A percentile compares a stretch with the other conserved stretches of the same genome.
Evolutionary conservation across 2,113 vertebrate genomes (phyloP).

Genomic region (Raja brachyura): DNA sequence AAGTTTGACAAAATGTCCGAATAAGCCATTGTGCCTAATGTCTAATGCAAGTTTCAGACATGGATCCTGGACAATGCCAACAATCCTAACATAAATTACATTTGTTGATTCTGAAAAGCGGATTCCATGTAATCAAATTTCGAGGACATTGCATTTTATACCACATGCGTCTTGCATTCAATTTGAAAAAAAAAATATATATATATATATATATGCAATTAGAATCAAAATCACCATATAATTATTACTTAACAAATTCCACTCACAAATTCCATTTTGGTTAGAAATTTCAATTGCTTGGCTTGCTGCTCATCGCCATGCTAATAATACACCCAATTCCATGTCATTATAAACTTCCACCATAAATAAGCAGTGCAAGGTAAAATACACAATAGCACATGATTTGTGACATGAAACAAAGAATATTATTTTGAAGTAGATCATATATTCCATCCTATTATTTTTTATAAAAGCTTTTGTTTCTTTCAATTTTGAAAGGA

Average conservation of each 20-base stretch:
- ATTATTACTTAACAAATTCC: not conserved
- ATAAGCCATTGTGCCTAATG: too few species aligned
- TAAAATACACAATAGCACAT: not conserved
- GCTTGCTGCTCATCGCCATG: not conserved
- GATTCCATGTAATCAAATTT: not conserved
- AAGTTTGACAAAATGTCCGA: not conserved
- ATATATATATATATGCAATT: not conserved
- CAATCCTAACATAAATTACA: not conserved
- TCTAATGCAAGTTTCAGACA: not conserved
- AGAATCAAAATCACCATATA: not conserved
- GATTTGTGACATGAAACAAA: not conserved
- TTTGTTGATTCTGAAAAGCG: not conserved
- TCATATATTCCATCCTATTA: not conserved
- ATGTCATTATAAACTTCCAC: not conserved
- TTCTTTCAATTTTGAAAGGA: slow-evolving; percentile 1
- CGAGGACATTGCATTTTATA: not conserved
- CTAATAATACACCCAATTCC: not conserved
- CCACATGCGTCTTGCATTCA: slow-evolving; percentile 4
- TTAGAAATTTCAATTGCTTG: not conserved
- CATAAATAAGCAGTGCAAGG: slow-evolving; percentile 10
- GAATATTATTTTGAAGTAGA: not conserved
- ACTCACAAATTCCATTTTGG: not conserved
- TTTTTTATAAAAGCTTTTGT: not conserved
- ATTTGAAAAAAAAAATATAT: too few species aligned
- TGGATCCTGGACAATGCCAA: not conserved